Evolutionary conservation across 2,888 invertebrate species (phyloP).

Genomic region (Brassicogethes aeneus): DNA sequence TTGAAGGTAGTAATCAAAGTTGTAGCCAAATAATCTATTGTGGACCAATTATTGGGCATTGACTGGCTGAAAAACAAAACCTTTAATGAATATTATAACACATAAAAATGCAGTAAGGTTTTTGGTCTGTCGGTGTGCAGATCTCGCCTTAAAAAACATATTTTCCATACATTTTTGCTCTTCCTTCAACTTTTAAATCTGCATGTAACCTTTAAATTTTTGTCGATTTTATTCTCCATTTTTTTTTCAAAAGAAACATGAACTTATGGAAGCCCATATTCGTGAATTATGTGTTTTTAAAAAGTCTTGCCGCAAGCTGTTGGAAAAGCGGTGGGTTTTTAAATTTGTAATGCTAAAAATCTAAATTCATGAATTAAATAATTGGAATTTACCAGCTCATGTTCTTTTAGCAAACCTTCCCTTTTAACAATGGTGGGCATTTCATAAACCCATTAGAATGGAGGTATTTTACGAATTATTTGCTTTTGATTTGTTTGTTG

Average conservation of each 20-base stretch:
- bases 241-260: constrained; percentile 98
- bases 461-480: constrained; percentile 59
- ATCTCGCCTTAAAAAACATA: too few relatives aligned
- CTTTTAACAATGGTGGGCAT: constrained; percentile 89
- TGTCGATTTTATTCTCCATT: constrained; percentile 69
- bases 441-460: constrained; percentile 91
- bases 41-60: constrained; percentile 93
- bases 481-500: constrained; percentile 41
- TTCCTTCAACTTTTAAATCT: constrained; percentile 81
- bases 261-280: constrained; percentile 94
- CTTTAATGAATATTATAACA: too few relatives aligned
- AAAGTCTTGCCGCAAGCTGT: constrained; percentile 97
- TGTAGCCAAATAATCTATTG: constrained; percentile 98
- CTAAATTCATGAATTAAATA: constrained; percentile 42
- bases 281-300: constrained; percentile 91
- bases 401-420: constrained; percentile 99
- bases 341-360: constrained; percentile 91
- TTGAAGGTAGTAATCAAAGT: constrained; percentile 89
- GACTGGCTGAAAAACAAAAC: constrained; percentile 90
- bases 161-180: too few relatives aligned
- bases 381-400: constrained; percentile 88
- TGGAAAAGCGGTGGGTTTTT: constrained; percentile 97
- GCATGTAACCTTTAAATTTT: constrained; percentile 53
- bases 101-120: constrained; percentile 68
- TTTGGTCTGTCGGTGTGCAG: constrained; percentile 87